Evolutionary conservation across 2,888 invertebrate species (phyloP).

Genomic region (Rhyacophila evoluta): DNA sequence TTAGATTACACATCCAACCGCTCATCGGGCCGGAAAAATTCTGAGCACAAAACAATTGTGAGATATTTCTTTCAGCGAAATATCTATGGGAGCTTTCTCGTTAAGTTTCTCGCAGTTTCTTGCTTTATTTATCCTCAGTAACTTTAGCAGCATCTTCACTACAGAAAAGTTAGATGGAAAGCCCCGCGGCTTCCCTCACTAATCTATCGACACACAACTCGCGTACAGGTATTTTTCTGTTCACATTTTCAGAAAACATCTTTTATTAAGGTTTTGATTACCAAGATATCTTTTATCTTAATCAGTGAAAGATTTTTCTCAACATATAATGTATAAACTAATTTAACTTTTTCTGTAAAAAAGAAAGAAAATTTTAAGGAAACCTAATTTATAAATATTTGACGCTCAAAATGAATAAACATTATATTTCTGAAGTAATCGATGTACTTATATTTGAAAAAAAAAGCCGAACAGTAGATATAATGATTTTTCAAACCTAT

Average conservation of each 20-base stretch:
- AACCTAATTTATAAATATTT: no score
- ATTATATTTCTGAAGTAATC: no score
- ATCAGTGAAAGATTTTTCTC: no score
- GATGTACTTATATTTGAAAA: no score
- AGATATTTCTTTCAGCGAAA: slow-evolving; percentile 46
- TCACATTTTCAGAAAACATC: slow-evolving; percentile 3
- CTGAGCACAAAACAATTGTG: slow-evolving; percentile 37
- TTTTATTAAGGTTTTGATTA: not conserved
- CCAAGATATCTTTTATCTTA: no score
- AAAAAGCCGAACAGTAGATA: no score
- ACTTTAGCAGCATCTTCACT: slow-evolving; percentile 51
- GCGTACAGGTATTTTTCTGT: slow-evolving; percentile 48
- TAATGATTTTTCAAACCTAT: no score
- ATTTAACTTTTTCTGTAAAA: no score
- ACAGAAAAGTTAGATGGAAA: slow-evolving; percentile 51
- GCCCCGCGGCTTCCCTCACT: slow-evolving; percentile 49
- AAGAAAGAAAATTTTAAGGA: no score
- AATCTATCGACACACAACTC: slow-evolving; percentile 49
- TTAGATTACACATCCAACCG: slow-evolving; percentile 37
- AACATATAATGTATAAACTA: no score
- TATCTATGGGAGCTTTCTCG: slow-evolving; percentile 47
- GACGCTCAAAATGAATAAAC: no score
- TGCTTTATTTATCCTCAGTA: slow-evolving; percentile 54
- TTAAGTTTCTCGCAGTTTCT: slow-evolving; percentile 50
- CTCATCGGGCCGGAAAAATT: slow-evolving; percentile 23